Conservation (phyloP, 2,888 invertebrate genomes). For the Copidosoma aretas region DNA sequence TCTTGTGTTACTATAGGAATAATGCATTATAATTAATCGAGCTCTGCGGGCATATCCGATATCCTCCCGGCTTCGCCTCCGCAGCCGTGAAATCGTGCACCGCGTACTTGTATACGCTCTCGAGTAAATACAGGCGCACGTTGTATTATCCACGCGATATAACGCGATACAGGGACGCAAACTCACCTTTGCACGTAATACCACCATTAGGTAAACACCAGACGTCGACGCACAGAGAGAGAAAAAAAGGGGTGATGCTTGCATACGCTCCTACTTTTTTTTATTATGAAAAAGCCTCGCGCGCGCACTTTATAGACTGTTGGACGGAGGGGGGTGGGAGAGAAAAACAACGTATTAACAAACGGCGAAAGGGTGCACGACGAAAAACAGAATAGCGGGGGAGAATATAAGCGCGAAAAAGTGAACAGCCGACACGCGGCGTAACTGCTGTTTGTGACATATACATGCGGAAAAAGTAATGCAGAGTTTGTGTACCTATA, state of each 20-base stretch:
- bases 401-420: too few relatives aligned
- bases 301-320: conserved; percentile 1
- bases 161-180: neutral
- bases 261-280: conserved; percentile 3
- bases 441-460: too few relatives aligned
- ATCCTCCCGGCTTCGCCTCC: too few relatives aligned
- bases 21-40: too few relatives aligned
- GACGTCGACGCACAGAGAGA: neutral
- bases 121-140: neutral
- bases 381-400: too few relatives aligned
- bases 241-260: neutral
- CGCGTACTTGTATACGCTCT: neutral
- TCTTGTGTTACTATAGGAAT: too few relatives aligned
- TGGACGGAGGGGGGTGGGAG: neutral
- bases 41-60: too few relatives aligned
- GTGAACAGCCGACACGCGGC: neutral
- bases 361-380: neutral
- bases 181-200: conserved; percentile 25
- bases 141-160: neutral
- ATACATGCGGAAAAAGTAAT: too few relatives aligned
- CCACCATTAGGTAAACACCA: conserved; percentile 22
- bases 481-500: too few relatives aligned
- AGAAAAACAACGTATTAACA: neutral
- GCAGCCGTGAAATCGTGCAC: neutral
- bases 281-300: neutral